A percentile compares a stretch with the other conserved stretches of the same genome.
Conservation (phyloP, 2,888 invertebrate species). For the Endomychus coccineus region DNA sequence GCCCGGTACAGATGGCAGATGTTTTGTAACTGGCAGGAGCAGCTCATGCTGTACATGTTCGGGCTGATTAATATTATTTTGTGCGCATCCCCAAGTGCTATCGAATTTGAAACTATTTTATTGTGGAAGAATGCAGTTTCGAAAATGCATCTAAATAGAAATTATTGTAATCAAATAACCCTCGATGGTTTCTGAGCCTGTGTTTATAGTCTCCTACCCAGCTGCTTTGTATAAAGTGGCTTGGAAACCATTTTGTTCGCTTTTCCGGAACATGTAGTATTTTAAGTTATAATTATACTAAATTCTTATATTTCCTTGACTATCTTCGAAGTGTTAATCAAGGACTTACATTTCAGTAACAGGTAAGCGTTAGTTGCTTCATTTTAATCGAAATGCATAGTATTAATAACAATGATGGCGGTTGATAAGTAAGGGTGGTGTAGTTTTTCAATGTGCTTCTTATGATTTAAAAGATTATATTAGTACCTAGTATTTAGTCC, state of each 20-base stretch:
- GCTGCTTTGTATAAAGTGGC: constrained; percentile 37
- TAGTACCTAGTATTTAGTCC: no score
- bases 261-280: constrained; percentile 33
- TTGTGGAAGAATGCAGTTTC: no score
- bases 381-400: neutral
- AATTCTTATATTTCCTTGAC: no score
- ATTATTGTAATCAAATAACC: constrained; percentile 23
- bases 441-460: no score
- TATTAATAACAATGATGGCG: constrained; percentile 8
- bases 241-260: constrained; percentile 44
- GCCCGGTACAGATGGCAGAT: constrained; percentile 47
- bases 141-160: no score
- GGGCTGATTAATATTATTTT: constrained; percentile 3
- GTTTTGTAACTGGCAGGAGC: constrained; percentile 39
- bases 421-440: constrained; percentile 4
- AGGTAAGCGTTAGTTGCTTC: constrained; percentile 1
- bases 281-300: constrained; percentile 4
- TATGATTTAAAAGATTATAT: no score
- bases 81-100: neutral
- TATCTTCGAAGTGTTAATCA: no score
- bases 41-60: constrained; percentile 8
- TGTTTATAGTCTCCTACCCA: constrained; percentile 29
- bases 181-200: constrained; percentile 31
- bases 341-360: no score
- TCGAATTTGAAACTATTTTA: constrained; percentile 12